Percentiles rank a stretch among this genome's conserved stretches.
These are phyloP conservation scores for Dascyllus trimaculatus DNA, from an alignment of 2,113 vertebrate genomes.

Conservation along the genomic window DNA sequence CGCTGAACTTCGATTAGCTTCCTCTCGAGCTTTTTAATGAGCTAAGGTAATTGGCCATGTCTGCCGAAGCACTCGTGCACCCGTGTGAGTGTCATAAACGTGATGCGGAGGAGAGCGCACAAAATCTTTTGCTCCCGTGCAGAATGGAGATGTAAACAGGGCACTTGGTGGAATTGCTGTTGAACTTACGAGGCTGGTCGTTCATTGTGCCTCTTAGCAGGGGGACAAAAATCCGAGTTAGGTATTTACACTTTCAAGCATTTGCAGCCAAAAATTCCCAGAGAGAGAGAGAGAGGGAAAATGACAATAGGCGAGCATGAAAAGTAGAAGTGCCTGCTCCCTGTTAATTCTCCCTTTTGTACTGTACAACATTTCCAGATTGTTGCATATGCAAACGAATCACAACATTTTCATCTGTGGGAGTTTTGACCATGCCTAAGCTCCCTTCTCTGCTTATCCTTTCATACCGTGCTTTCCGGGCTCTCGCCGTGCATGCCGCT, in stretches of 20 bases:
- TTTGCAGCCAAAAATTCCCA: constrained; percentile 12
- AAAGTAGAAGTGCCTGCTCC: constrained; percentile 33
- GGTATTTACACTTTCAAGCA: constrained; percentile 15
- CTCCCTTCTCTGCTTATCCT: constrained; percentile 55
- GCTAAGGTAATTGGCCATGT: constrained; percentile 58
- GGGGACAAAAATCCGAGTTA: constrained; percentile 7
- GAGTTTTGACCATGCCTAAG: constrained; percentile 51
- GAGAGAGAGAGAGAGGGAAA: neutral
- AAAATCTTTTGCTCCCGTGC: constrained; percentile 11
- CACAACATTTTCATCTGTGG: constrained; percentile 48
- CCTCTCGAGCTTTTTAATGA: constrained; percentile 50
- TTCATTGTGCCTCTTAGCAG: constrained; percentile 18
- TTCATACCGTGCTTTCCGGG: constrained; percentile 32
- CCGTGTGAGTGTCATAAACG: constrained; percentile 40
- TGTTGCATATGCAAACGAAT: constrained; percentile 56
- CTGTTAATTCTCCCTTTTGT: constrained; percentile 50
- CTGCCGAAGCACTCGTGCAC: constrained; percentile 27
- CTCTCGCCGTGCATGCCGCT: constrained; percentile 38
- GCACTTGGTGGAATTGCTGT: constrained; percentile 15
- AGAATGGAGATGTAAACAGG: constrained; percentile 16
- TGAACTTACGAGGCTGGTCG: constrained; percentile 7
- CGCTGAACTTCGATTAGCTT: constrained; percentile 48
- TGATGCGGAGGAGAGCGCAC: neutral
- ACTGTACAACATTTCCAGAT: constrained; percentile 45
- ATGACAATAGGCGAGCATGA: constrained; percentile 25